phyloP scores from a whole-genome alignment of 2,797 vertebrate species.

The Scolopax rusticola region DNA sequence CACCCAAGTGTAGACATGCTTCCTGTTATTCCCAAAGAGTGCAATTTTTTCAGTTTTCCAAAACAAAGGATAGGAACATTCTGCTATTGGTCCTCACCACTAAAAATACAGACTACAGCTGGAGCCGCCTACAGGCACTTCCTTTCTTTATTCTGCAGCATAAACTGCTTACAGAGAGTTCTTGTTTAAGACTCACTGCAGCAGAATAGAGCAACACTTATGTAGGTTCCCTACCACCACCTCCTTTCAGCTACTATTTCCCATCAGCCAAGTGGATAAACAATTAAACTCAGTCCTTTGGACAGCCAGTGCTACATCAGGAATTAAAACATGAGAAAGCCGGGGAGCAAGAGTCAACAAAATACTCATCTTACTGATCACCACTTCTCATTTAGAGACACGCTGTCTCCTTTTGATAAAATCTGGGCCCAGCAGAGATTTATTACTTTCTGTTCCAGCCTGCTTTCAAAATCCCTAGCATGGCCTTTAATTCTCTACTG shows the following conservation, averaged over 20 bases:
- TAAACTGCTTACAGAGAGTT: neutral
- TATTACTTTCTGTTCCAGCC: slow-evolving; percentile 1
- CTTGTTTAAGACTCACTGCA: neutral
- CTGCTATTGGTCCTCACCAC: neutral
- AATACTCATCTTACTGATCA: neutral
- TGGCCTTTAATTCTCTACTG: neutral
- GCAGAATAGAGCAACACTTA: neutral
- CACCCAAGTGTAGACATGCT: slow-evolving; percentile 14
- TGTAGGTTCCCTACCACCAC: neutral
- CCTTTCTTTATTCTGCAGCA: slow-evolving; percentile 25
- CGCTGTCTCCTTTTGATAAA: slow-evolving; percentile 11
- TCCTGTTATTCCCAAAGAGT: slow-evolving; percentile 48
- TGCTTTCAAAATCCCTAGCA: neutral
- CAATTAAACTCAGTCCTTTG: neutral
- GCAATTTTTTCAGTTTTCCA: neutral
- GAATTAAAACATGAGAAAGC: neutral
- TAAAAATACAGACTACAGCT: slow-evolving; percentile 2
- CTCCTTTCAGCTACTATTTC: neutral
- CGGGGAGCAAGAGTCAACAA: slow-evolving; percentile 3
- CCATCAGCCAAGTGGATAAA: neutral
- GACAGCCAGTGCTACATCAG: neutral
- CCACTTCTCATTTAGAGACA: neutral
- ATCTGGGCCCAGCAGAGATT: slow-evolving; percentile 13
- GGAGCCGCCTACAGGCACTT: slow-evolving; percentile 4
- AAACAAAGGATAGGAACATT: slow-evolving; percentile 45